These are phyloP conservation scores for Notarius quadriscutis DNA, from an alignment of 2,113 vertebrate genomes.

Conservation along the genomic window DNA sequence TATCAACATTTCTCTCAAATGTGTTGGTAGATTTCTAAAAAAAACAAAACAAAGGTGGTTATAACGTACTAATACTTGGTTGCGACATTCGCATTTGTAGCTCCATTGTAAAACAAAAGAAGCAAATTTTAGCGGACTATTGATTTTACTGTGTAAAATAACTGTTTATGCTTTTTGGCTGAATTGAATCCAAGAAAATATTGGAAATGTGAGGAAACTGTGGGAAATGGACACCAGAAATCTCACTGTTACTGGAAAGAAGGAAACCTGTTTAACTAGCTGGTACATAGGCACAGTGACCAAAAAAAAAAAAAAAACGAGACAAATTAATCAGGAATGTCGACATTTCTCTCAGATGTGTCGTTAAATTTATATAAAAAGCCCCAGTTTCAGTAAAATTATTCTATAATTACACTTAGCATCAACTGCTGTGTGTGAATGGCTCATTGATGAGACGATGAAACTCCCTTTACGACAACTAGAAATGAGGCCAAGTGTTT, in stretches of 20 bases:
- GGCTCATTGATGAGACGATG: neutral
- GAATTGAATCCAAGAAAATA: neutral
- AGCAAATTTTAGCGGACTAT: neutral
- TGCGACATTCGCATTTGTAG: neutral
- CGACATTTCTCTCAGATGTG: neutral
- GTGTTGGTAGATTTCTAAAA: neutral
- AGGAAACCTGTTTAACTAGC: neutral
- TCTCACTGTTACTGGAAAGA: neutral
- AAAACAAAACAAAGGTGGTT: no score
- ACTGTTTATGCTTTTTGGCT: neutral
- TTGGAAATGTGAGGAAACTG: neutral
- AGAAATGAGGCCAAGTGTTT: neutral
- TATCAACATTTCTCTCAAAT: neutral
- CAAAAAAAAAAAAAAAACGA: neutral
- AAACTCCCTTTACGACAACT: neutral
- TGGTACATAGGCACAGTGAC: neutral
- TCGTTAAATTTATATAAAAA: neutral
- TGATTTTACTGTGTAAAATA: no score
- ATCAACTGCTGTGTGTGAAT: no score
- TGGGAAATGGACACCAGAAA: neutral
- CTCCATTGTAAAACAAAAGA: neutral
- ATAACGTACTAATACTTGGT: neutral
- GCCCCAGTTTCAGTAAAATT: no score
- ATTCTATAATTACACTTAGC: no score
- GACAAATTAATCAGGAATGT: neutral